Percentiles rank a stretch among this genome's conserved stretches.
These are phyloP conservation scores for Epinephelus lanceolatus DNA, from an alignment of 2,113 vertebrate genomes.

Conservation along the genomic window DNA sequence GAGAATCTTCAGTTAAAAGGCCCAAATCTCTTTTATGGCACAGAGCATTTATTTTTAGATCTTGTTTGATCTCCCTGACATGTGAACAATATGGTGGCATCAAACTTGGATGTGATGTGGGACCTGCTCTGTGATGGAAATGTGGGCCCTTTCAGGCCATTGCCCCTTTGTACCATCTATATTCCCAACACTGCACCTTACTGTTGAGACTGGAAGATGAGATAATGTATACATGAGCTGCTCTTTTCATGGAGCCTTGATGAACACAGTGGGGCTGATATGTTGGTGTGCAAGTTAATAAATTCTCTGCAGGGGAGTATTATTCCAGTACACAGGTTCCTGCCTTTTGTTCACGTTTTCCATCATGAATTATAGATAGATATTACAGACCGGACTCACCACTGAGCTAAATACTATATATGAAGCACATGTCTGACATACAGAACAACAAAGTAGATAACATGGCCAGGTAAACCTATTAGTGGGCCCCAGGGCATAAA, in stretches of 20 bases:
- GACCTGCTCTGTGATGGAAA: neutral
- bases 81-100: neutral
- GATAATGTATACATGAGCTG: constrained; percentile 8
- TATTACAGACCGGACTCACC: constrained; percentile 4
- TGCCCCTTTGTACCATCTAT: neutral
- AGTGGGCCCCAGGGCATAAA: neutral
- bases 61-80: neutral
- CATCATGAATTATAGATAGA: neutral
- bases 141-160: neutral
- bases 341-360: constrained; percentile 15
- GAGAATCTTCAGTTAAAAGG: neutral
- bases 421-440: neutral
- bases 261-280: constrained; percentile 15
- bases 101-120: neutral
- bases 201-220: neutral
- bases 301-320: constrained; percentile 15
- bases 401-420: constrained; percentile 1
- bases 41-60: neutral
- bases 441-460: neutral
- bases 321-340: neutral
- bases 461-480: neutral
- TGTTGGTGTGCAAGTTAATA: constrained; percentile 21
- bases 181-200: neutral
- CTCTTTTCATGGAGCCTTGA: constrained; percentile 19
- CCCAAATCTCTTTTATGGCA: neutral